A percentile compares a stretch with the other conserved stretches of the same genome.
Evolutionary conservation across 2,888 invertebrate genomes (phyloP).

Genomic region (Xanthorhoe designata): DNA sequence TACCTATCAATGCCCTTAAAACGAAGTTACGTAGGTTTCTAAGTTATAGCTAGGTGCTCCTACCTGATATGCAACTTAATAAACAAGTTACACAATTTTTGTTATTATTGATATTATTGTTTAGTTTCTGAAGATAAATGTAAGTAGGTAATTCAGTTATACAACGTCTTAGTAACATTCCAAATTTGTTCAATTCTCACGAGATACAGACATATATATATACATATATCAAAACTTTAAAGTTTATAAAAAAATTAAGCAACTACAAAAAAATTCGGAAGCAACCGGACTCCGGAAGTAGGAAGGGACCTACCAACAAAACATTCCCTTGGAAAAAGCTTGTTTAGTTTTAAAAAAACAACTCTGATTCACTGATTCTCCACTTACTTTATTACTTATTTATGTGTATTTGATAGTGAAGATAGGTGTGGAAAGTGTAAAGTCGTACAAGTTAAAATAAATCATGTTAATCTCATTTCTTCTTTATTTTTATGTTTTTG

Average conservation of each 20-base stretch:
- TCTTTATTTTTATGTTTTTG: too few species aligned
- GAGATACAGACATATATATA: too few species aligned
- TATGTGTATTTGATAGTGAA: slow-evolving; percentile 2
- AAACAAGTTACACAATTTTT: not conserved
- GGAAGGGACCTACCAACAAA: too few species aligned
- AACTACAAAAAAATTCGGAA: not conserved
- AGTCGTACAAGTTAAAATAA: too few species aligned
- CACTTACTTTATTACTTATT: not conserved
- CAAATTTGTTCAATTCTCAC: too few species aligned
- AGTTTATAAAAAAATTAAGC: too few species aligned
- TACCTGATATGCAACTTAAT: not conserved
- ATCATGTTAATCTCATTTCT: too few species aligned
- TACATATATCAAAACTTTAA: too few species aligned
- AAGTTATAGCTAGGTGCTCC: not conserved
- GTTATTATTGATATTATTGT: too few species aligned
- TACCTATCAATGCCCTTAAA: not conserved
- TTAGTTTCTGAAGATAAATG: too few species aligned
- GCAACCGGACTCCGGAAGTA: not conserved
- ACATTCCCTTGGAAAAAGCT: not conserved
- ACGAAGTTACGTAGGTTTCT: not conserved
- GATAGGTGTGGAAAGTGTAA: not conserved
- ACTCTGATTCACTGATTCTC: not conserved
- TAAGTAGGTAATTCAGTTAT: not conserved
- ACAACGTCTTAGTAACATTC: too few species aligned
- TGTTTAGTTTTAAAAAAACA: slow-evolving; percentile 6